These are phyloP conservation scores for Corythoichthys intestinalis DNA, from an alignment of 2,113 vertebrate species.

Conservation along the genomic window DNA sequence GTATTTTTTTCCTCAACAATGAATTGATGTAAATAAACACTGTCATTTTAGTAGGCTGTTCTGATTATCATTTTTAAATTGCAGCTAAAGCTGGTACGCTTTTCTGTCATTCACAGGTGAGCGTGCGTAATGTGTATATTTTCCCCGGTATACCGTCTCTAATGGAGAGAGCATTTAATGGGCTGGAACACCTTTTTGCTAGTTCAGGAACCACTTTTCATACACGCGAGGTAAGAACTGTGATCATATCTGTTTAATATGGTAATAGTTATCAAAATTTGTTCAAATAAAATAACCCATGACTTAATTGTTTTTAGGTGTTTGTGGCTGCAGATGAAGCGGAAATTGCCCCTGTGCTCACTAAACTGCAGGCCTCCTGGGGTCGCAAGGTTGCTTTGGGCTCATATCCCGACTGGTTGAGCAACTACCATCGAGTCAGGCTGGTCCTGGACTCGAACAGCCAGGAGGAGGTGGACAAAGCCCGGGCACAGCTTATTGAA, in stretches of 20 bases:
- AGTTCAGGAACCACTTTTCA: constrained; percentile 77
- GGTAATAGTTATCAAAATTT: neutral
- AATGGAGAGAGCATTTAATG: constrained; percentile 78
- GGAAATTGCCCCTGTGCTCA: constrained; percentile 71
- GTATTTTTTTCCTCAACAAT: neutral
- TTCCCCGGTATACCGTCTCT: constrained; percentile 90
- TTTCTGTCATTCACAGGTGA: constrained; percentile 55
- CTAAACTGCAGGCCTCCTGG: constrained; percentile 71
- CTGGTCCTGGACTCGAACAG: constrained; percentile 86
- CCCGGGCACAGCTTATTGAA: constrained; percentile 70
- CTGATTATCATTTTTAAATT: neutral
- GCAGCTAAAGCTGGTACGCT: neutral
- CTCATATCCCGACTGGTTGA: constrained; percentile 92
- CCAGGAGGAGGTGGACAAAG: constrained; percentile 74
- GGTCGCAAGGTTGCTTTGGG: constrained; percentile 75
- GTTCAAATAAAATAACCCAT: neutral
- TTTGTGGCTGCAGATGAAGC: constrained; percentile 81
- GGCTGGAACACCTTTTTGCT: constrained; percentile 80
- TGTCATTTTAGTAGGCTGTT: neutral
- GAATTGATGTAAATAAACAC: neutral
- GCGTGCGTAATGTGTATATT: constrained; percentile 88
- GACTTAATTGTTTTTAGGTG: constrained; percentile 47
- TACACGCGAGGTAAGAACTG: constrained; percentile 61
- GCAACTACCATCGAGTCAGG: constrained; percentile 88
- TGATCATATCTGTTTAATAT: neutral